A percentile compares a stretch with the other conserved stretches of the same genome.
These are phyloP conservation scores for Callyntrura guangdongensis DNA, from an alignment of 2,888 invertebrate species.

Conservation along the genomic window DNA sequence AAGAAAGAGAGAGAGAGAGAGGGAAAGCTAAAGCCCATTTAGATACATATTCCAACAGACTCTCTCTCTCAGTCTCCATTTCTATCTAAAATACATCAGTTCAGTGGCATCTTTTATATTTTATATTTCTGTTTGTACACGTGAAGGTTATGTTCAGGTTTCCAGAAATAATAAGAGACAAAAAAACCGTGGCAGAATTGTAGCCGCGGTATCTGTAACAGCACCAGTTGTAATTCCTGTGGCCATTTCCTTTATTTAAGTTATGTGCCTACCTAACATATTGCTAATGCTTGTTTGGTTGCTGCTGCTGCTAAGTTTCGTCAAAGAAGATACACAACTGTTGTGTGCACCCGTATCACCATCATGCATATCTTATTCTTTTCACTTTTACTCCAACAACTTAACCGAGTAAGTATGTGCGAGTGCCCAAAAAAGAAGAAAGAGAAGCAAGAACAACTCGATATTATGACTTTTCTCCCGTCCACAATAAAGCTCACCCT, in stretches of 20 bases:
- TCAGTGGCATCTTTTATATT: background rate
- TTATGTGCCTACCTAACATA: constrained; percentile 72
- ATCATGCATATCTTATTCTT: constrained; percentile 29
- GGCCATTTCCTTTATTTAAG: constrained; percentile 77
- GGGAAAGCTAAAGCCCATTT: constrained; percentile 64
- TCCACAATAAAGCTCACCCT: constrained; percentile 6
- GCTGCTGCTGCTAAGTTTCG: constrained; percentile 50
- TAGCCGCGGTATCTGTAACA: constrained; percentile 8
- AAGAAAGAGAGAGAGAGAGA: constrained; percentile 36
- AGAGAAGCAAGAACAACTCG: background rate
- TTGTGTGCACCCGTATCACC: constrained; percentile 39
- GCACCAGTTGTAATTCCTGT: constrained; percentile 73
- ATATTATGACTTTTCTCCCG: constrained; percentile 30
- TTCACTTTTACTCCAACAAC: constrained; percentile 15
- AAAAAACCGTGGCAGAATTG: background rate
- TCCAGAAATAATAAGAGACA: constrained; percentile 25
- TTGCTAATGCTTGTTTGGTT: constrained; percentile 30
- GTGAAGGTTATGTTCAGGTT: constrained; percentile 8
- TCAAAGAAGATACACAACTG: constrained; percentile 41
- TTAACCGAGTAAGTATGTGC: background rate
- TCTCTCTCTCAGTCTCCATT: background rate
- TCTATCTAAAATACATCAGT: background rate
- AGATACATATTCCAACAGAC: constrained; percentile 17
- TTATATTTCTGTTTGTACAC: constrained; percentile 29
- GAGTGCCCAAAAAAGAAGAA: no score